Conservation (phyloP, 2,797 vertebrate species). For the Zenarchopterus dispar region DNA sequence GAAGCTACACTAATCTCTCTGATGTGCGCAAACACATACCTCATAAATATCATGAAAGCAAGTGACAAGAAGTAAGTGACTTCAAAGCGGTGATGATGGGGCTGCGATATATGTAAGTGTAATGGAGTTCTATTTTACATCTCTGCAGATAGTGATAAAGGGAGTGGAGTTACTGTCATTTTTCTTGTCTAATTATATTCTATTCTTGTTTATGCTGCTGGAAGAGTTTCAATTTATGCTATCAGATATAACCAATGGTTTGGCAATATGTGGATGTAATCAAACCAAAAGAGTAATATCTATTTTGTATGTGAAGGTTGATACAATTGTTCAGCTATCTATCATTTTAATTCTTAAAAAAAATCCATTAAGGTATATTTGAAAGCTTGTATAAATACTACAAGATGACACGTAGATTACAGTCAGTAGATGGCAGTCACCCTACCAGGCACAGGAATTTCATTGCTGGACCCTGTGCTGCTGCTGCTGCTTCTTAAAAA, state of each 20-base stretch:
- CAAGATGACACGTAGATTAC: too few relatives aligned
- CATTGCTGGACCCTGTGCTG: neutral
- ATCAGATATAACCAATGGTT: neutral
- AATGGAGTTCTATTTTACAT: slow-evolving; percentile 51
- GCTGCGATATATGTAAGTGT: slow-evolving; percentile 44
- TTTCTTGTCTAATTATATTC: slow-evolving; percentile 43
- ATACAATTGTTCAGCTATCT: too few relatives aligned
- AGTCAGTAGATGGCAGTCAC: too few relatives aligned
- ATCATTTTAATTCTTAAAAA: too few relatives aligned
- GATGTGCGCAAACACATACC: slow-evolving; percentile 46
- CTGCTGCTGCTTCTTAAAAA: neutral
- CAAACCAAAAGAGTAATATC: slow-evolving; percentile 4
- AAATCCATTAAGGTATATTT: too few relatives aligned
- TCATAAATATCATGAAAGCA: slow-evolving; percentile 65
- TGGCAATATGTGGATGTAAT: neutral
- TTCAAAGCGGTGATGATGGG: slow-evolving; percentile 59
- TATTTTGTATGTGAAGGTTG: too few relatives aligned
- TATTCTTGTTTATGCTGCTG: slow-evolving; percentile 11
- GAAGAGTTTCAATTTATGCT: slow-evolving; percentile 6
- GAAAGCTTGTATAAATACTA: too few relatives aligned
- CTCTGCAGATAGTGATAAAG: slow-evolving; percentile 54
- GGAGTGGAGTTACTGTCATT: slow-evolving; percentile 29
- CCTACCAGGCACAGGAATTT: neutral
- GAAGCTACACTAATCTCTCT: slow-evolving; percentile 37
- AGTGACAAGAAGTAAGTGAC: slow-evolving; percentile 45